A percentile compares a stretch with the other conserved stretches of the same genome.
Conservation (phyloP, 2,888 invertebrate species). For the Dichetophora obliterata region DNA sequence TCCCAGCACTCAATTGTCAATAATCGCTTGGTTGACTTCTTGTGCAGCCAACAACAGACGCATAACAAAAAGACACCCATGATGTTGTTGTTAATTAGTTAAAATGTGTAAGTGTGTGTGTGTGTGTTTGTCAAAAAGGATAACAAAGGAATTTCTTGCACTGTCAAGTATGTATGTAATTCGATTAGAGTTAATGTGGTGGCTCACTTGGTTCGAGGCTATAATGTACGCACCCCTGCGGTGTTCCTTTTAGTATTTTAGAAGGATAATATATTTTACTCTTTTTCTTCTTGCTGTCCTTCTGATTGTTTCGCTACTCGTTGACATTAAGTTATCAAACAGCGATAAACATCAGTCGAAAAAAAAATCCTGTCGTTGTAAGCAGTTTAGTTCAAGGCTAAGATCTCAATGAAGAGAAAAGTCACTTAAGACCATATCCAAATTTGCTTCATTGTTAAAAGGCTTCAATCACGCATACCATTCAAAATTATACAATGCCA, state of each 20-base stretch:
- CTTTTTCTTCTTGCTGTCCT: too few relatives aligned
- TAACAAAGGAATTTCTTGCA: constrained; percentile 25
- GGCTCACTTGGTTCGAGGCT: not conserved
- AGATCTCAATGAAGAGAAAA: too few relatives aligned
- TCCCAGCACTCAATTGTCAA: constrained; percentile 2
- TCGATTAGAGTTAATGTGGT: constrained; percentile 26
- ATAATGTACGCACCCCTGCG: not conserved
- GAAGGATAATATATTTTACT: too few relatives aligned
- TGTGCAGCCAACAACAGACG: not conserved
- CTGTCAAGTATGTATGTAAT: constrained; percentile 32
- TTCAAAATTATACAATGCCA: too few relatives aligned
- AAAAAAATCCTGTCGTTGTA: not conserved
- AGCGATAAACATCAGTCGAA: constrained; percentile 22
- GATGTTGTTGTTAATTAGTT: constrained; percentile 29
- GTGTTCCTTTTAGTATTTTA: too few relatives aligned
- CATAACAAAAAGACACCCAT: constrained; percentile 5
- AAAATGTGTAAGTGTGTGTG: not conserved
- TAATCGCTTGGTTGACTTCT: constrained; percentile 26
- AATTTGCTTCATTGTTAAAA: too few relatives aligned
- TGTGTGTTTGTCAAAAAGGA: constrained; percentile 27
- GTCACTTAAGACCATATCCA: too few relatives aligned
- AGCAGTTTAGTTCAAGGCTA: not conserved
- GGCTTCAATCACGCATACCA: too few relatives aligned
- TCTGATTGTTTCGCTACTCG: not conserved
- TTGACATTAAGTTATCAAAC: constrained; percentile 33